Base-by-base conservation (phyloP, 92 coral and sea anemone species). In the Palythoa caribaeorum region DNA sequence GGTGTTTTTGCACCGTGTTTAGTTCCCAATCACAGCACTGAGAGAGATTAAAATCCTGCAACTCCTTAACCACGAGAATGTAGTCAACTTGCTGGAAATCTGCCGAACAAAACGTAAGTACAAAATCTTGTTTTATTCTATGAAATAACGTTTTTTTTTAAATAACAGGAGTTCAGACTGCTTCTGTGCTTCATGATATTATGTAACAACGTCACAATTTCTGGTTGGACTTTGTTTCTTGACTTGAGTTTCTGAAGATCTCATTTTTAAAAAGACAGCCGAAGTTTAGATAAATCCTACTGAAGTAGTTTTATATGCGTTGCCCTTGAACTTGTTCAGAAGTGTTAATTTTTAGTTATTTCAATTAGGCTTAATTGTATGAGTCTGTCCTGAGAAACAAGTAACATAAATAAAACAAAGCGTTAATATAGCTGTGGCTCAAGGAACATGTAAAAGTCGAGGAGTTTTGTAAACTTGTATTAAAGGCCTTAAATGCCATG, bases 21-120 rank as follows among this genome's bases (percentile, higher is more conserved):
- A 97, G 99, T 97, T 97, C 93, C 99, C 99, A 44, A 97, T 97
- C 98, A 97, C 99, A 91, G 99, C 99, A 73, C 98, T 97, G 84
- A 88, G 99, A 90, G 99, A 97, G 94, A 97, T 97, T 92, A 97
- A 97, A 96, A 97, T 97, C 87, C 98, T 97, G 81, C 99, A 97
- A 95, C 96, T 97, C 79, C 97, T 97, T 77, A 97, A 97, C 75
- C 99, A 97, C 76, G 99, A 97, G 69, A 97, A 97, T 84, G 98
- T 97, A 93, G 99, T 97, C 87, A 97, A 97, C 91, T 90, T 97
- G 72, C 78, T 95, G 89, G 99, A 97, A 84, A 97, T 97, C 85
- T 97, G 99, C 92, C 94, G 99, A 44, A 97, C 99, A 51, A 97
- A 97, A 97, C 98, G 99, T 97, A 90, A 90, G 98, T 87, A 85